These are phyloP conservation scores for Hirtodrosophila confusa DNA, from an alignment of 2,888 invertebrate genomes.

Conservation along the genomic window DNA sequence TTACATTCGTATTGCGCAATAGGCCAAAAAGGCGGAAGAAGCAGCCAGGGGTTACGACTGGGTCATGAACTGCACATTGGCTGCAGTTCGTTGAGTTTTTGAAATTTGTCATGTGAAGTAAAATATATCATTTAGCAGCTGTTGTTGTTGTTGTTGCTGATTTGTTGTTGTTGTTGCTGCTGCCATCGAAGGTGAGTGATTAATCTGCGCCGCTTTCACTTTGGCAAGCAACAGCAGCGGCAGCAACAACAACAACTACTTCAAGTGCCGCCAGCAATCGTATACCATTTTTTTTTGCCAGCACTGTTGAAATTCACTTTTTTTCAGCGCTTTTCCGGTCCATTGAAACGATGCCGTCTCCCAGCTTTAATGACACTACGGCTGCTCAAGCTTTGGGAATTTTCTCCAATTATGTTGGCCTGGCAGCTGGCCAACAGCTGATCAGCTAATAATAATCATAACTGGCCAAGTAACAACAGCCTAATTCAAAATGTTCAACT, in stretches of 20 bases:
- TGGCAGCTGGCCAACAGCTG: slow-evolving; percentile 50
- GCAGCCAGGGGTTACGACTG: slow-evolving; percentile 13
- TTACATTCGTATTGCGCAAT: slow-evolving; percentile 40
- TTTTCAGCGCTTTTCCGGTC: slow-evolving; percentile 68
- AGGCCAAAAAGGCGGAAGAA: slow-evolving; percentile 22
- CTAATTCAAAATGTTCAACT: no score
- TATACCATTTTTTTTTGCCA: slow-evolving; percentile 50
- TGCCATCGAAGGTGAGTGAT: slow-evolving; percentile 55
- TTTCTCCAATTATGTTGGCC: slow-evolving; percentile 66
- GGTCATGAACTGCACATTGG: slow-evolving; percentile 24
- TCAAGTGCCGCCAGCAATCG: slow-evolving; percentile 42
- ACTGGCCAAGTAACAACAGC: not conserved
- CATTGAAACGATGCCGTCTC: slow-evolving; percentile 61
- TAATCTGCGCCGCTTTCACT: slow-evolving; percentile 75
- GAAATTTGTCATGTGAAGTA: slow-evolving; percentile 15
- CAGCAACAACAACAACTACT: slow-evolving; percentile 23
- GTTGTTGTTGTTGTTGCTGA: slow-evolving; percentile 28
- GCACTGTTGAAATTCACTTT: slow-evolving; percentile 72
- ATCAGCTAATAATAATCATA: slow-evolving; percentile 45
- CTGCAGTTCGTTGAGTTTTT: not conserved
- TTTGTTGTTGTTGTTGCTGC: slow-evolving; percentile 23
- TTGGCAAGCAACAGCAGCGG: slow-evolving; percentile 52
- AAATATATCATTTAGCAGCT: slow-evolving; percentile 44
- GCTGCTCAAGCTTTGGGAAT: slow-evolving; percentile 36
- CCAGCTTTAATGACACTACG: slow-evolving; percentile 55